Evolutionary conservation across 2,797 vertebrate genomes (phyloP).

Genomic region (Dendrocincla fuliginosa): DNA sequence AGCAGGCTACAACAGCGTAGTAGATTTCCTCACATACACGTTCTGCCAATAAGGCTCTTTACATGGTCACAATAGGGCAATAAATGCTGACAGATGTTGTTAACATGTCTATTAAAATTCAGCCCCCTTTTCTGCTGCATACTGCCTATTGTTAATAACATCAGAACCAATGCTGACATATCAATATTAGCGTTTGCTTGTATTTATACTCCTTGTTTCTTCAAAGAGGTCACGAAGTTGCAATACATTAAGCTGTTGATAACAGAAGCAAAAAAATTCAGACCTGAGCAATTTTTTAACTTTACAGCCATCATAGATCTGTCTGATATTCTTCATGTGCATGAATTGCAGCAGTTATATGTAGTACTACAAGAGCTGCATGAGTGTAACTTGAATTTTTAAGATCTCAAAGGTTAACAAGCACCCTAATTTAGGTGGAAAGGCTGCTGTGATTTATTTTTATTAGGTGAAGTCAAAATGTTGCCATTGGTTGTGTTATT

Average conservation of each 20-base stretch:
- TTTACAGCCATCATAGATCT: neutral
- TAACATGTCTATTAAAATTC: constrained; percentile 65
- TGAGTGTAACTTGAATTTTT: neutral
- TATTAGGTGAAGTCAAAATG: constrained; percentile 7
- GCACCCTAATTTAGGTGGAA: constrained; percentile 22
- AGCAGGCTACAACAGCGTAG: neutral
- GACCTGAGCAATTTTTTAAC: neutral
- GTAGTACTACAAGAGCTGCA: neutral
- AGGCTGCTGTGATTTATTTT: constrained; percentile 33
- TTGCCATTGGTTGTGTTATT: neutral
- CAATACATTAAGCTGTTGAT: neutral
- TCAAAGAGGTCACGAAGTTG: neutral
- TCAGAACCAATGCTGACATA: constrained; percentile 6
- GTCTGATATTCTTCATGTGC: neutral
- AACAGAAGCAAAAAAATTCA: neutral
- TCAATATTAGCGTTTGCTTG: neutral
- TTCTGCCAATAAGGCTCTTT: constrained; percentile 60
- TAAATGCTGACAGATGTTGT: constrained; percentile 65
- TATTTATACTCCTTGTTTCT: constrained; percentile 3
- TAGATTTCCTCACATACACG: constrained; percentile 5
- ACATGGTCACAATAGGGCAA: neutral
- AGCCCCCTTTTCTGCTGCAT: constrained; percentile 23
- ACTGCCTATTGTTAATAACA: constrained; percentile 24
- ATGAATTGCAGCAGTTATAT: neutral
- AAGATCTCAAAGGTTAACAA: constrained; percentile 31